phyloP scores from a whole-genome alignment of 1,140 invertebrate genomes.

The Globodera rostochiensis region DNA sequence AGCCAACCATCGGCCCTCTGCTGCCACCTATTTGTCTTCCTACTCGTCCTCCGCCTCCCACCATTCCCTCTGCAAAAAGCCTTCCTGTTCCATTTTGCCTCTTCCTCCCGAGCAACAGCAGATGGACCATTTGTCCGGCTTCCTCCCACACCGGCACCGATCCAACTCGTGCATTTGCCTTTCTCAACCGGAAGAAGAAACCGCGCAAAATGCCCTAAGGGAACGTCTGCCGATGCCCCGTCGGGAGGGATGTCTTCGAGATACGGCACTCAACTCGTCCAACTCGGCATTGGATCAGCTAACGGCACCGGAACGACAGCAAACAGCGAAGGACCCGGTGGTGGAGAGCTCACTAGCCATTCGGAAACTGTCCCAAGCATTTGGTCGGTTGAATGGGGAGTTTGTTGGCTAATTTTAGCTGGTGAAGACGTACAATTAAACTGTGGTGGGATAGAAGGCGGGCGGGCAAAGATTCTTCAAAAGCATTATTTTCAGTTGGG shows the following conservation, averaged over 20 bases:
- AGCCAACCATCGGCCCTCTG: neutral
- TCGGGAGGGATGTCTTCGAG: neutral
- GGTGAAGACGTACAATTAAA: neutral
- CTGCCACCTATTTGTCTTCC: conserved; percentile 6
- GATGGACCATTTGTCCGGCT: neutral
- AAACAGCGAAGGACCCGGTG: conserved; percentile 32
- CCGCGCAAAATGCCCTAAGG: too few relatives aligned
- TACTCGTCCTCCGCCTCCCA: neutral
- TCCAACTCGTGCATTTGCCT: conserved; percentile 28
- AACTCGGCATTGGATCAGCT: conserved; percentile 17
- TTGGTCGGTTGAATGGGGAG: conserved; percentile 26
- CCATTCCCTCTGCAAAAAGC: conserved; percentile 6
- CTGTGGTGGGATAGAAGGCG: neutral
- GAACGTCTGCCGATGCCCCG: neutral
- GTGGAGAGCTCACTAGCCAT: conserved; percentile 34
- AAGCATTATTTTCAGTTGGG: neutral
- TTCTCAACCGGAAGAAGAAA: neutral
- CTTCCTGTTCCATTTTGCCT: neutral
- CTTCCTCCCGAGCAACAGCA: neutral
- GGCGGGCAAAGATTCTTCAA: neutral
- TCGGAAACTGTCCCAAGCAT: conserved; percentile 36
- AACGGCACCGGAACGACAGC: neutral
- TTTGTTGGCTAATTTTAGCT: neutral
- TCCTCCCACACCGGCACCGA: neutral
- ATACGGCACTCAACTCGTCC: conserved; percentile 7